Percentiles rank a stretch among this genome's conserved stretches.
Conservation (phyloP, 2,888 invertebrate genomes). For the Hipparchia sbordonii region DNA sequence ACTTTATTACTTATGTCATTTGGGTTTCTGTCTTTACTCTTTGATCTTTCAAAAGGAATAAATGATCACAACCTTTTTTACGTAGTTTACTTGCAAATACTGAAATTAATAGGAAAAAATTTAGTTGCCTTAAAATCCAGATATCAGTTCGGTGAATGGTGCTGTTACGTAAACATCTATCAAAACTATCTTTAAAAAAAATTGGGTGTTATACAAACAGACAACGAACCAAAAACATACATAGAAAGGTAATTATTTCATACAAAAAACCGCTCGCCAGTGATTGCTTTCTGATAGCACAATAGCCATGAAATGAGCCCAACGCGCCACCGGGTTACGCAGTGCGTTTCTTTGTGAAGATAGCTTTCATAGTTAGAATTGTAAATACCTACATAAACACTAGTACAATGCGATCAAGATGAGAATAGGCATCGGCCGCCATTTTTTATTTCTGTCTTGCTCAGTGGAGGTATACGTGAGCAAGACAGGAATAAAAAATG, state of each 20-base stretch:
- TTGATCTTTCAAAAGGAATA: not conserved
- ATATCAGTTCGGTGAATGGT: not conserved
- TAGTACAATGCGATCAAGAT: no score
- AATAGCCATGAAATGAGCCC: constrained; percentile 75
- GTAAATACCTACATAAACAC: no score
- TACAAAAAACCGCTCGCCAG: constrained; percentile 8
- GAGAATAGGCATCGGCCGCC: no score
- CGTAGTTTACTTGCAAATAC: not conserved
- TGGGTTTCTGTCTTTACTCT: constrained; percentile 15
- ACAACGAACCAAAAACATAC: constrained; percentile 17
- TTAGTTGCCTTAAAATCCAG: no score
- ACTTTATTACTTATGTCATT: constrained; percentile 39
- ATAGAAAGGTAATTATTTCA: constrained; percentile 20
- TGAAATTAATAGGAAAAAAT: no score
- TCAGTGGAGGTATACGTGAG: no score
- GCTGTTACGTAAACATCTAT: not conserved
- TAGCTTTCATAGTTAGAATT: not conserved
- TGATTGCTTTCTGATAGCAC: constrained; percentile 46
- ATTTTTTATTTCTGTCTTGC: no score
- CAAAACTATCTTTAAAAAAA: not conserved
- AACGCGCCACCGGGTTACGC: constrained; percentile 72
- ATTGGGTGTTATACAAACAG: not conserved
- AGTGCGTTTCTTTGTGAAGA: constrained; percentile 12
- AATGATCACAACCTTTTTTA: not conserved
- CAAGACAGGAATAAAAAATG: no score